Evolutionary conservation across 2,113 vertebrate genomes (phyloP).

Genomic region (Arvicanthis niloticus): DNA sequence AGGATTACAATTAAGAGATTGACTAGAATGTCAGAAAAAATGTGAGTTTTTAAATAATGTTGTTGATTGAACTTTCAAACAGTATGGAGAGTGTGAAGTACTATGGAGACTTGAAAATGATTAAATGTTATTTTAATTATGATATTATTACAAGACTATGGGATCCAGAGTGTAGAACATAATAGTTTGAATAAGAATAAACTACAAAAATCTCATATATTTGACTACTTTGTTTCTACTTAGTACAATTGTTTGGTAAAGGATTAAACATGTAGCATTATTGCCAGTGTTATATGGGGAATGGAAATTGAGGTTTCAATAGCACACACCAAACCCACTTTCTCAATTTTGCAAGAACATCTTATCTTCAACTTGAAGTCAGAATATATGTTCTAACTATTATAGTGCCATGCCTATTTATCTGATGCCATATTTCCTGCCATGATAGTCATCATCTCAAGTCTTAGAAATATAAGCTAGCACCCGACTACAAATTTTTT

Average conservation of each 20-base stretch:
- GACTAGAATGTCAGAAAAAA: background rate
- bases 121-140: background rate
- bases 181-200: background rate
- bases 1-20: background rate
- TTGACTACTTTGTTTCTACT: background rate
- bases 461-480: background rate
- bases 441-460: background rate
- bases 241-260: background rate
- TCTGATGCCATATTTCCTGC: background rate
- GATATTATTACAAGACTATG: background rate
- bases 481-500: background rate
- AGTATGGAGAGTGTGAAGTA: background rate
- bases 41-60: too few species aligned
- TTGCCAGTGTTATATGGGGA: background rate
- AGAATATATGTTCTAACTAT: background rate
- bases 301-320: background rate
- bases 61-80: background rate
- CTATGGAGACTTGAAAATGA: background rate
- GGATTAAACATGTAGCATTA: background rate
- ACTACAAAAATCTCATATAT: background rate
- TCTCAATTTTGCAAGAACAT: background rate
- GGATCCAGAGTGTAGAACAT: background rate
- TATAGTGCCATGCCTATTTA: background rate
- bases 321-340: background rate
- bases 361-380: background rate